Evolutionary conservation across 2,797 vertebrate species (phyloP).

Genomic region (Coilia nasus): DNA sequence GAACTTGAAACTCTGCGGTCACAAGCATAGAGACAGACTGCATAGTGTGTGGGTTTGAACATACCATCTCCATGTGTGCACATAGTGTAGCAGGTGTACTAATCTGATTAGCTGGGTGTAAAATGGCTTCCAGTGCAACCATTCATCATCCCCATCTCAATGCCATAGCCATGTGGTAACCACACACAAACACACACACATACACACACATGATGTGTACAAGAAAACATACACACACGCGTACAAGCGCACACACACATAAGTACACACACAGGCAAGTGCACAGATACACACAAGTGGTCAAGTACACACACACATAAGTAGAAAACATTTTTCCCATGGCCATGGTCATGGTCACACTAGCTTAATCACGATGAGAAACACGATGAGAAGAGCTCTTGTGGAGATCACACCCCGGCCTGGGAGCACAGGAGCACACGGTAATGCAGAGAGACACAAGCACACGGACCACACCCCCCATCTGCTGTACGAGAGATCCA

Average conservation of each 20-base stretch:
- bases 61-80: not conserved
- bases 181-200: slow-evolving; percentile 26
- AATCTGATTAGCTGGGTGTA: slow-evolving; percentile 24
- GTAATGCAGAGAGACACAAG: too few relatives aligned
- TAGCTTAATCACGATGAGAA: too few relatives aligned
- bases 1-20: too few relatives aligned
- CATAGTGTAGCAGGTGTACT: slow-evolving; percentile 12
- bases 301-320: not conserved
- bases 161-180: not conserved
- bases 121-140: not conserved
- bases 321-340: too few relatives aligned
- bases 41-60: not conserved
- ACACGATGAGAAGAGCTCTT: too few relatives aligned
- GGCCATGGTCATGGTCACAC: too few relatives aligned
- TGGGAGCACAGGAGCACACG: too few relatives aligned
- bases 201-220: slow-evolving; percentile 1
- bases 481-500: not conserved
- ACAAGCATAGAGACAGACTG: too few relatives aligned
- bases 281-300: not conserved
- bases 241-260: not conserved
- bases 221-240: slow-evolving; percentile 28
- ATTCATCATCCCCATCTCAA: slow-evolving; percentile 23
- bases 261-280: not conserved
- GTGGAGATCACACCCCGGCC: too few relatives aligned
- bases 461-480: too few relatives aligned